A percentile compares a stretch with the other conserved stretches of the same genome.
phyloP scores from a whole-genome alignment of 2,888 invertebrate species.

The Salticus scenicus region DNA sequence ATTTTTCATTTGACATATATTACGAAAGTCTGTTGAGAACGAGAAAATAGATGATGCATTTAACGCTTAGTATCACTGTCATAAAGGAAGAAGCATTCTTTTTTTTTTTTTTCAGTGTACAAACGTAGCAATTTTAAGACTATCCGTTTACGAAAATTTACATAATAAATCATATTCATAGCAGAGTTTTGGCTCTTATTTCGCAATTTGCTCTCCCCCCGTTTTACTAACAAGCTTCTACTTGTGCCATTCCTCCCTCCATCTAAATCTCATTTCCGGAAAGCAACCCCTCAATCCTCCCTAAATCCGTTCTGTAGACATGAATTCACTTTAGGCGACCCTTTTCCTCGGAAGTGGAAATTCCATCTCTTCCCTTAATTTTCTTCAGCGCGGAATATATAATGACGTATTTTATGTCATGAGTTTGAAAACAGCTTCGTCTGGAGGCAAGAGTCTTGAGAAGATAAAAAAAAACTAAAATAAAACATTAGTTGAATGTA shows the following conservation, averaged over 20 bases:
- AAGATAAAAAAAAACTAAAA: too few species aligned
- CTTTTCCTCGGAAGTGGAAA: neutral
- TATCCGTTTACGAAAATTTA: neutral
- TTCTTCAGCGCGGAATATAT: neutral
- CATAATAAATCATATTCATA: neutral
- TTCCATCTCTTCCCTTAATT: neutral
- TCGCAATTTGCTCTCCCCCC: neutral
- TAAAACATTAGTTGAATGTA: too few species aligned
- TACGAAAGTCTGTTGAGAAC: too few species aligned
- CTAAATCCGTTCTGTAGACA: neutral
- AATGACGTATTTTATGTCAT: neutral
- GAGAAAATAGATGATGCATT: too few species aligned
- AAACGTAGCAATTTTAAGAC: too few species aligned
- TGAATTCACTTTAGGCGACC: neutral
- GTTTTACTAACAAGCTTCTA: neutral
- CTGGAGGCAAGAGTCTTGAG: too few species aligned
- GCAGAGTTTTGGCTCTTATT: neutral
- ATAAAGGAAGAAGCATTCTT: too few species aligned
- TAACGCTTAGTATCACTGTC: too few species aligned
- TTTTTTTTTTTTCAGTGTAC: too few species aligned
- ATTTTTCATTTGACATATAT: too few species aligned
- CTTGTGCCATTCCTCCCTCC: neutral
- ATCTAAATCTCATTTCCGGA: constrained; percentile 9
- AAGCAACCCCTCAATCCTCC: neutral
- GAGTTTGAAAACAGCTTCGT: neutral